phyloP scores from a whole-genome alignment of 2,888 invertebrate species.

The Zeuzera pyrina region DNA sequence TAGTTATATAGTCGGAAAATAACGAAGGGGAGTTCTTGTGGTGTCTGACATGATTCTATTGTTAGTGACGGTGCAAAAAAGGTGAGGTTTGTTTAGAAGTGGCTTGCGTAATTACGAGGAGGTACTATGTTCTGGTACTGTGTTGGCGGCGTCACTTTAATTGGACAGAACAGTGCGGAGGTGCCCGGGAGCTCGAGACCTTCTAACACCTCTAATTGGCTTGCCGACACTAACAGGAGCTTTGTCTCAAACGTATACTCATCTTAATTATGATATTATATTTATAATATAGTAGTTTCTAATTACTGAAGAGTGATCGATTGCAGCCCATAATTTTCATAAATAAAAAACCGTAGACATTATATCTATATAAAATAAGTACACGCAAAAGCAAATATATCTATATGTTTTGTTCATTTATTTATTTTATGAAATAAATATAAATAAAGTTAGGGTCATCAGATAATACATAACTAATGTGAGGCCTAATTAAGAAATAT shows the following conservation, averaged over 20 bases:
- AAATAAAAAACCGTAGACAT: no score
- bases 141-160: slow-evolving; percentile 49
- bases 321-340: no score
- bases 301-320: no score
- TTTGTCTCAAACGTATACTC: slow-evolving; percentile 45
- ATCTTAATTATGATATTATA: no score
- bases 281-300: no score
- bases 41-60: slow-evolving; percentile 64
- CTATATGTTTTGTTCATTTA: no score
- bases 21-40: slow-evolving; percentile 54
- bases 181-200: slow-evolving; percentile 18
- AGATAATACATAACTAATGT: no score
- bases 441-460: no score
- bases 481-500: no score
- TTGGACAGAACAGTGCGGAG: slow-evolving; percentile 49
- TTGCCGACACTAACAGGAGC: slow-evolving; percentile 53
- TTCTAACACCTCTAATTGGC: slow-evolving; percentile 66
- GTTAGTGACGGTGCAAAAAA: slow-evolving; percentile 60
- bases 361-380: no score
- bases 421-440: no score
- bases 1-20: slow-evolving; percentile 39
- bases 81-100: slow-evolving; percentile 59
- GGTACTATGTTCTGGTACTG: slow-evolving; percentile 32
- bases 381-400: no score
- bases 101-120: slow-evolving; percentile 62